Evolutionary conservation across 2,113 vertebrate species (phyloP), one percentile per base, ranked within the genome.

Genomic region (Sprattus sprattus): DNA sequence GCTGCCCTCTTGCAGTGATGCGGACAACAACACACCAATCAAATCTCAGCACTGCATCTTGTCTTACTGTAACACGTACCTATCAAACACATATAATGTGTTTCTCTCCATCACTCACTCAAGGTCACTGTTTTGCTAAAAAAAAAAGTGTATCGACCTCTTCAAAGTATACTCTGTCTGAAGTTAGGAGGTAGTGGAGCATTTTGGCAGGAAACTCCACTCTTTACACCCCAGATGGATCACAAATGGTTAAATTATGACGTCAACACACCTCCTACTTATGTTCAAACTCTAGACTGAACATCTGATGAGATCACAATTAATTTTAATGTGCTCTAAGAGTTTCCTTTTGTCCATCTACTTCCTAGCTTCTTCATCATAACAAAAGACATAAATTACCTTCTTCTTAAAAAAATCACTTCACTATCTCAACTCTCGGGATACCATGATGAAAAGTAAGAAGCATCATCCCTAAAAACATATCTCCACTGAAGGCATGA

Each of bases 391-490:
- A 54, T 81, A 45, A 86, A 47, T 87, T 85, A 82, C 85, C 60
- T 20, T 83, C 60, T 84, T 67, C 64, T 75, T 86, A 82, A 83
- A 82, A 85, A 81, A 64, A 78, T 78, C 32, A 64, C 81, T 39
- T 78, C 71, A 78, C 71, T 78, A 32, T 78, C 15, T 39, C 28
- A 78, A 78, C 10, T 78, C 28, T 75, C 47, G 11, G 32, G 28
- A 78, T 39, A 44, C 71, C 25, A 78, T 78, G 39, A 78, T 78
- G 71, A 86, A 52, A 83, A 57, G 84, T 83, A 86, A 46, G 83
- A 87, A 87, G 84, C 71, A 87, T 81, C 81, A 90, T 90, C 89
- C 88, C 89, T 90, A 88, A 89, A 90, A 90, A 87, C 84, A 90
- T 81, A 86, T 84, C 45, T 83, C 45, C 52, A 83, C 85, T 85